Evolutionary conservation across 2,797 vertebrate species (phyloP).

Genomic region (Eremophila alpestris): DNA sequence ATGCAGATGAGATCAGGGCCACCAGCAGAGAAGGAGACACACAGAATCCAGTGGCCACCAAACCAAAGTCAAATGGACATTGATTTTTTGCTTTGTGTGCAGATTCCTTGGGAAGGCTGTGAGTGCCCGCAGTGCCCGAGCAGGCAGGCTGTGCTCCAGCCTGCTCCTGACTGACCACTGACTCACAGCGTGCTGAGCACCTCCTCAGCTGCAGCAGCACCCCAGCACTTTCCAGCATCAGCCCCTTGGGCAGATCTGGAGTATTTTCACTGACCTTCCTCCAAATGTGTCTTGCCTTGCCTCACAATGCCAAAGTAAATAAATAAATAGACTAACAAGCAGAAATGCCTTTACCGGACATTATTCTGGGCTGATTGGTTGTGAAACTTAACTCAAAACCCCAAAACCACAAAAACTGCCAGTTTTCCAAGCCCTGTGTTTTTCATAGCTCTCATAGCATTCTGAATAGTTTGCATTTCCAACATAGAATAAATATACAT

Average conservation of each 20-base stretch:
- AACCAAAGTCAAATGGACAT: not conserved
- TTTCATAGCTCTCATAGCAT: conserved; percentile 76
- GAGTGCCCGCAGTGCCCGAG: accelerated
- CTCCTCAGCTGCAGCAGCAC: not conserved
- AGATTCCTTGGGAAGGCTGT: not conserved
- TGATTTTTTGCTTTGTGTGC: not conserved
- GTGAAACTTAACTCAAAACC: conserved; percentile 81
- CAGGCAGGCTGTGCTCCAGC: not conserved
- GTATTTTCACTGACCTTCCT: conserved; percentile 30
- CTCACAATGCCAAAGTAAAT: conserved; percentile 53
- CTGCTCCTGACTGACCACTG: accelerated
- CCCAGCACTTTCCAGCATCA: not conserved
- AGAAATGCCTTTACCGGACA: conserved; percentile 74
- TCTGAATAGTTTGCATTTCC: conserved; percentile 71
- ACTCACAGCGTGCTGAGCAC: not conserved
- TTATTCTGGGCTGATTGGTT: conserved; percentile 78
- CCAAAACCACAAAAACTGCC: conserved; percentile 83
- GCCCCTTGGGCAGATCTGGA: not conserved
- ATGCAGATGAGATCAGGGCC: conserved; percentile 1
- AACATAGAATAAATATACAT: conserved; percentile 64
- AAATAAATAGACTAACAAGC: conserved; percentile 69
- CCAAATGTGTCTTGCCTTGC: not conserved
- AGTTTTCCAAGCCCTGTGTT: conserved; percentile 76
- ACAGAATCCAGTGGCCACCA: not conserved
- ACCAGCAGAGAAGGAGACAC: conserved; percentile 34